These are phyloP conservation scores for Heliconius aoede DNA, from an alignment of 2,888 invertebrate genomes.

Conservation along the genomic window DNA sequence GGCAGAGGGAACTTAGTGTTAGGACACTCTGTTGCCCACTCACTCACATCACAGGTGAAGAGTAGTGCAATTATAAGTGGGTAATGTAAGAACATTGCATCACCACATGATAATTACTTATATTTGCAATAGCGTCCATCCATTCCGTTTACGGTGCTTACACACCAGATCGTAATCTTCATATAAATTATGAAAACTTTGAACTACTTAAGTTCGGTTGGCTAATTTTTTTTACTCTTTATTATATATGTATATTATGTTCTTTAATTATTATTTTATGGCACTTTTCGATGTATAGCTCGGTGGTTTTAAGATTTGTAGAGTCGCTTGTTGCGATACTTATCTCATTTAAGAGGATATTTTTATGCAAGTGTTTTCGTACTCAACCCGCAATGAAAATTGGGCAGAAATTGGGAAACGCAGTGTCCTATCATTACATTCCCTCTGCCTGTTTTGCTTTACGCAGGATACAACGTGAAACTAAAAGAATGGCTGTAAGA, in stretches of 20 bases:
- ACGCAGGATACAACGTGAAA: no score
- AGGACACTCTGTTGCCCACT: no score
- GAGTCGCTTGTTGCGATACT: no score
- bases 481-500: no score
- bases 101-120: constrained; percentile 15
- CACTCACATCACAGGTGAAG: background rate
- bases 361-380: no score
- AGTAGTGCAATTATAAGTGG: background rate
- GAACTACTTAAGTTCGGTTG: constrained; percentile 6
- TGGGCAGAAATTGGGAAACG: no score
- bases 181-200: constrained; percentile 14
- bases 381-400: no score
- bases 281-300: background rate
- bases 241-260: background rate
- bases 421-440: no score
- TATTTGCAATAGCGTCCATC: constrained; percentile 5
- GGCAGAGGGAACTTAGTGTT: no score
- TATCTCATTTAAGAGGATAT: no score
- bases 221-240: background rate
- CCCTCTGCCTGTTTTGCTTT: no score
- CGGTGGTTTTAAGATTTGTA: background rate
- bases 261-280: background rate
- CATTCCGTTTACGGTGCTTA: constrained; percentile 11
- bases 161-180: constrained; percentile 9
- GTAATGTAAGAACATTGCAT: constrained; percentile 7